Conservation (phyloP, 1,140 invertebrate species). For the Matsumurasca onukii region DNA sequence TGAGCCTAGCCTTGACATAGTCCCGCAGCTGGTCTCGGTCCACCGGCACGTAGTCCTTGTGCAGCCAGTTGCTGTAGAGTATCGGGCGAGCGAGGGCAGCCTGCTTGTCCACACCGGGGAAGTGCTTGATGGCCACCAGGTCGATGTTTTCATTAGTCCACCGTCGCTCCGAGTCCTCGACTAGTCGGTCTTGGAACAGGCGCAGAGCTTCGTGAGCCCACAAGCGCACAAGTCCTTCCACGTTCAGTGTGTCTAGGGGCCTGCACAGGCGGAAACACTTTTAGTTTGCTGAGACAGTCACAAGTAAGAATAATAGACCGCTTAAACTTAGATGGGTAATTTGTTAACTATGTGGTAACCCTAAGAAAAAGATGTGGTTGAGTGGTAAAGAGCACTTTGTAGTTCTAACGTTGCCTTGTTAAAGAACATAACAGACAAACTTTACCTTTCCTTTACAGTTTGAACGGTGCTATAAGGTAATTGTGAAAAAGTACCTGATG, state of each 20-base stretch:
- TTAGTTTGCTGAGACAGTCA: too few relatives aligned
- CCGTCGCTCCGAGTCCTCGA: constrained; percentile 89
- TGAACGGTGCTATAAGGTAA: background rate
- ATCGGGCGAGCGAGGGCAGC: constrained; percentile 88
- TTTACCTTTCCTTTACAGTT: too few relatives aligned
- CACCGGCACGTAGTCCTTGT: constrained; percentile 97
- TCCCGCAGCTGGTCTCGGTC: constrained; percentile 92
- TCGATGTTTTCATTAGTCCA: constrained; percentile 99
- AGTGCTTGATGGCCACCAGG: constrained; percentile 90
- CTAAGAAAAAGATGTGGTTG: too few relatives aligned
- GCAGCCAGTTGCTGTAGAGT: constrained; percentile 98
- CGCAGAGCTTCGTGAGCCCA: constrained; percentile 99
- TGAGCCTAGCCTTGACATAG: constrained; percentile 95
- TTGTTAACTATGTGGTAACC: too few relatives aligned
- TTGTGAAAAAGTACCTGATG: constrained; percentile 59
- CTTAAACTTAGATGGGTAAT: too few relatives aligned
- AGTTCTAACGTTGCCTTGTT: too few relatives aligned
- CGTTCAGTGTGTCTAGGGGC: constrained; percentile 85
- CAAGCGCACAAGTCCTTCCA: constrained; percentile 93
- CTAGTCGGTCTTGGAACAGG: constrained; percentile 95
- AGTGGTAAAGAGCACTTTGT: too few relatives aligned
- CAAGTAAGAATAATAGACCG: too few relatives aligned
- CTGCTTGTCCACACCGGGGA: constrained; percentile 86
- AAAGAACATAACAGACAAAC: too few relatives aligned
- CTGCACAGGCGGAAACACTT: too few relatives aligned